Evolutionary conservation across 2,797 vertebrate genomes (phyloP).

Genomic region (Pseudochromis fuscus): DNA sequence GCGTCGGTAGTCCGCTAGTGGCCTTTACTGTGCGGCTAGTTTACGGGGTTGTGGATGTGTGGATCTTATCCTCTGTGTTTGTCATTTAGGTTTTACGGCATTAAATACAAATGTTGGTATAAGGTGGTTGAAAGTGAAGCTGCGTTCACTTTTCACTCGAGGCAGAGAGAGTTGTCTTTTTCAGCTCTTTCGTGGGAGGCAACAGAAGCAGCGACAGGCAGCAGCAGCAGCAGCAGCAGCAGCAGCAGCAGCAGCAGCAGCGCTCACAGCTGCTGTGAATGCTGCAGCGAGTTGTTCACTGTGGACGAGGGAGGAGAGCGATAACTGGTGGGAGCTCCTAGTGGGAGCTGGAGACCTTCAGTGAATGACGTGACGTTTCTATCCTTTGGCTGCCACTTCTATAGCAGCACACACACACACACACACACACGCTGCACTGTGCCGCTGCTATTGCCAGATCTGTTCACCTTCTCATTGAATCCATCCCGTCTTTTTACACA

Average conservation of each 20-base stretch:
- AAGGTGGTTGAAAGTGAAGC: constrained; percentile 35
- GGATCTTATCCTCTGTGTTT: too few species aligned
- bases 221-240: neutral
- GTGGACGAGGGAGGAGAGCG: constrained; percentile 49
- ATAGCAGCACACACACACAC: constrained; percentile 4
- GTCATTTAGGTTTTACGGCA: too few species aligned
- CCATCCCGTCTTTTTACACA: neutral
- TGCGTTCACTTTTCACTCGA: constrained; percentile 16
- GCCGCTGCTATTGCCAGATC: constrained; percentile 3
- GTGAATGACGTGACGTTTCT: constrained; percentile 42
- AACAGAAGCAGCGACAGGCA: constrained; percentile 33
- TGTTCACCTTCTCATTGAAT: constrained; percentile 4
- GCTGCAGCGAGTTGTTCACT: constrained; percentile 55
- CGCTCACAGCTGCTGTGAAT: constrained; percentile 49
- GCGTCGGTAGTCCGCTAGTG: too few species aligned
- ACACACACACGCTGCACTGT: neutral
- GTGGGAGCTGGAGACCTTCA: constrained; percentile 51
- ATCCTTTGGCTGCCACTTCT: constrained; percentile 46
- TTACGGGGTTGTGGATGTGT: too few species aligned
- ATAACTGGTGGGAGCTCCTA: constrained; percentile 59
- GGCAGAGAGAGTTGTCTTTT: constrained; percentile 52
- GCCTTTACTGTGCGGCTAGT: too few species aligned
- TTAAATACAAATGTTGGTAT: constrained; percentile 12
- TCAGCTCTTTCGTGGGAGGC: constrained; percentile 50
- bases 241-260: constrained; percentile 3